phyloP scores from a whole-genome alignment of 2,888 invertebrate genomes.

The Brassicogethes aeneus region DNA sequence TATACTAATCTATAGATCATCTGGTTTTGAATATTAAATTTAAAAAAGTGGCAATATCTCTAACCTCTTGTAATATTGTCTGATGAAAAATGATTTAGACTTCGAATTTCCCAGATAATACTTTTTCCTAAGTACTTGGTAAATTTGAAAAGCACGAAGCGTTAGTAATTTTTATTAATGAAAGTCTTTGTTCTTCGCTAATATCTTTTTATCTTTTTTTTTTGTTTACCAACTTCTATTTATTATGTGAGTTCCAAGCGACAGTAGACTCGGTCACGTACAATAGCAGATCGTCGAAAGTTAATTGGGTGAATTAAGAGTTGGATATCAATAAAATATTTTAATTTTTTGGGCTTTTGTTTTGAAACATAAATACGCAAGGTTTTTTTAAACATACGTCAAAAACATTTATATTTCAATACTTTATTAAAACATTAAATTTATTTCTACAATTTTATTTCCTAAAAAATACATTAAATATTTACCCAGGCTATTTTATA shows the following conservation, averaged over 20 bases:
- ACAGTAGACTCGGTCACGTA: not conserved
- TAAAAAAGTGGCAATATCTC: not conserved
- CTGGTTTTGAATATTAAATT: not conserved
- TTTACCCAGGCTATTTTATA: too few relatives aligned
- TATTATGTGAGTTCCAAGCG: not conserved
- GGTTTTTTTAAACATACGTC: too few relatives aligned
- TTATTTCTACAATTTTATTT: too few relatives aligned
- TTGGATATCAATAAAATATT: too few relatives aligned
- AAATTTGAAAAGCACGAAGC: conserved; percentile 1
- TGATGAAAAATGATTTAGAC: conserved; percentile 1
- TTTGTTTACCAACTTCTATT: conserved; percentile 2
- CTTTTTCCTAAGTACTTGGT: conserved; percentile 2
- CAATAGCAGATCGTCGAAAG: too few relatives aligned
- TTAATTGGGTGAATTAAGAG: too few relatives aligned
- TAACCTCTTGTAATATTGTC: not conserved
- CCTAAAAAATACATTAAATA: too few relatives aligned
- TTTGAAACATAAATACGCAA: too few relatives aligned
- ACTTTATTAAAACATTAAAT: too few relatives aligned
- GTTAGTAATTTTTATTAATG: conserved; percentile 2
- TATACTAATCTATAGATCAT: too few relatives aligned
- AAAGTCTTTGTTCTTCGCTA: not conserved
- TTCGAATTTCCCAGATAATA: conserved; percentile 3
- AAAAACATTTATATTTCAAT: too few relatives aligned
- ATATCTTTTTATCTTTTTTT: conserved; percentile 3
- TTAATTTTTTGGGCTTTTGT: too few relatives aligned